These are phyloP conservation scores for Xerus rutilus DNA, from an alignment of 2,797 vertebrate species.

Conservation along the genomic window DNA sequence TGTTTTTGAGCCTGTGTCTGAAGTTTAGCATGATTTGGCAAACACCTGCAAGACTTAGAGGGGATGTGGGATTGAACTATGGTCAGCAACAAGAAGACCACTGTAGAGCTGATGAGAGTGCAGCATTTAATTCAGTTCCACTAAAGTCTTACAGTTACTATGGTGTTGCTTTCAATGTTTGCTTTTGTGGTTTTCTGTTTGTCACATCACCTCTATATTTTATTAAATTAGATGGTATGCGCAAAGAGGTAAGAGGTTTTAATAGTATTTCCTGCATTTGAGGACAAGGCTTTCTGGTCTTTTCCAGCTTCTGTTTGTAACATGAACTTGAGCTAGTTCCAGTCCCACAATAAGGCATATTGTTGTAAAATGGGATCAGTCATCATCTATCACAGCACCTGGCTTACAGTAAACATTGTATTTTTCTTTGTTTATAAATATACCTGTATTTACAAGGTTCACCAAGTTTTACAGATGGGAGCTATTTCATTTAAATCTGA, in stretches of 20 bases:
- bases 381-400: not conserved
- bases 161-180: constrained; percentile 60
- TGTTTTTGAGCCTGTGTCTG: constrained; percentile 67
- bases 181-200: constrained; percentile 12
- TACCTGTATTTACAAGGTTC: not conserved
- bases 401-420: not conserved
- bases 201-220: constrained; percentile 42
- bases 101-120: not conserved
- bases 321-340: not conserved
- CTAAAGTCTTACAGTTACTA: constrained; percentile 58
- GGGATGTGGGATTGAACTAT: constrained; percentile 60
- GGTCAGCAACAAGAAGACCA: constrained; percentile 74
- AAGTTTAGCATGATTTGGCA: constrained; percentile 71
- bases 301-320: not conserved
- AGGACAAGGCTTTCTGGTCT: not conserved
- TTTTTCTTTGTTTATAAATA: not conserved
- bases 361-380: not conserved
- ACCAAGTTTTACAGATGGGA: not conserved
- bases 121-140: constrained; percentile 50
- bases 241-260: not conserved
- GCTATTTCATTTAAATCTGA: not conserved
- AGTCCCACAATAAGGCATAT: not conserved
- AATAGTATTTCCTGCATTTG: constrained; percentile 42
- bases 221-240: not conserved
- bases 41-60: constrained; percentile 54